Evolutionary conservation across 2,888 invertebrate genomes (phyloP).

Genomic region (Furcula furcula): DNA sequence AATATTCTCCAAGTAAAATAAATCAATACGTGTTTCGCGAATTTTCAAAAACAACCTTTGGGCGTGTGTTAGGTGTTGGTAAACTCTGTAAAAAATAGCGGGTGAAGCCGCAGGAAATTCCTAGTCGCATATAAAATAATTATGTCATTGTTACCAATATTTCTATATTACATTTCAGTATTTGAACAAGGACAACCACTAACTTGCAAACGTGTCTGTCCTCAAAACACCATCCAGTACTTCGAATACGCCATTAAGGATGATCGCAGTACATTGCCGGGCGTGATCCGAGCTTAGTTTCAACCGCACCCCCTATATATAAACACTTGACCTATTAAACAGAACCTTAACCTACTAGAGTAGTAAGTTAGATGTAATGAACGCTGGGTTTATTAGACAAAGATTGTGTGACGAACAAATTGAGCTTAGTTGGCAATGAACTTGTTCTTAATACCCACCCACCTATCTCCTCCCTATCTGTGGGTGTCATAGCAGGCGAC

Average conservation of each 20-base stretch:
- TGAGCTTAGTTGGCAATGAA: not conserved
- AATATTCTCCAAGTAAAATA: too few relatives aligned
- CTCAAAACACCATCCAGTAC: not conserved
- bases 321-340: not conserved
- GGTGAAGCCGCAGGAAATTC: too few relatives aligned
- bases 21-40: too few relatives aligned
- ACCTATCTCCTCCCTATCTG: too few relatives aligned
- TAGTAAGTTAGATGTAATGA: not conserved
- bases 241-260: not conserved
- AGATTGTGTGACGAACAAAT: not conserved
- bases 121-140: too few relatives aligned
- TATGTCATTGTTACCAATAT: too few relatives aligned
- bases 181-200: too few relatives aligned
- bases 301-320: not conserved
- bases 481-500: too few relatives aligned
- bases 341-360: not conserved
- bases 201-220: not conserved
- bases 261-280: not conserved
- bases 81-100: too few relatives aligned
- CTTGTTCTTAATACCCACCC: not conserved
- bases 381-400: not conserved
- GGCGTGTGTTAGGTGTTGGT: too few relatives aligned
- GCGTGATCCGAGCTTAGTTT: not conserved
- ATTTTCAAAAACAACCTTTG: too few relatives aligned
- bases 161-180: too few relatives aligned